Evolutionary conservation across 2,888 invertebrate species (phyloP), one percentile per base, ranked within the genome.

Genomic region (Druceiella hillmani): DNA sequence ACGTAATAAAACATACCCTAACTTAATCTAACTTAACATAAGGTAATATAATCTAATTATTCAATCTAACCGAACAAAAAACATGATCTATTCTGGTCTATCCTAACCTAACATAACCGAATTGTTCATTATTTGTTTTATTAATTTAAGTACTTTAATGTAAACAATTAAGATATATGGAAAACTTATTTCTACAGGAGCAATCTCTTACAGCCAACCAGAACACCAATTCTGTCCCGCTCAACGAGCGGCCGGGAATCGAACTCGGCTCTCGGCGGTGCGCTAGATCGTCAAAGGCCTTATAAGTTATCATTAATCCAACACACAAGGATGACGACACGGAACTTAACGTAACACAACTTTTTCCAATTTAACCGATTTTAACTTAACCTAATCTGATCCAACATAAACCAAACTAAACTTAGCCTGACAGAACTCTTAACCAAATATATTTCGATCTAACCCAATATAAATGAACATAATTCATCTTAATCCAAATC

Each of bases 91-190:
- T 7, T 9, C 22, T 20, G 9, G 9, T 9, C 22, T 20, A 20
- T 20, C 22, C 22, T 20, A 20, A 20, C 22, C 22, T 20, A 20
- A n/a, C n/a, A n/a, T n/a, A n/a, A n/a, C n/a, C n/a, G n/a, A n/a
- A n/a, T n/a, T n/a, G n/a, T n/a, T n/a, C n/a, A n/a, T n/a, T n/a
- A n/a, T n/a, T n/a, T n/a, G n/a, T n/a, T n/a, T n/a, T n/a, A n/a
- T n/a, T n/a, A n/a, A n/a, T n/a, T n/a, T n/a, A n/a, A n/a, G n/a
- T n/a, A n/a, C n/a, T n/a, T n/a, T n/a, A n/a, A n/a, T n/a, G n/a
- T n/a, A n/a, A n/a, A n/a, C n/a, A n/a, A n/a, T n/a, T n/a, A n/a
- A n/a, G n/a, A n/a, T n/a, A n/a, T n/a, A n/a, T n/a, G n/a, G n/a
- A n/a, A n/a, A n/a, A n/a, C n/a, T n/a, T n/a, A n/a, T n/a, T n/a